Evolutionary conservation across 2,113 vertebrate genomes (phyloP).

Genomic region (Noctilio leporinus): DNA sequence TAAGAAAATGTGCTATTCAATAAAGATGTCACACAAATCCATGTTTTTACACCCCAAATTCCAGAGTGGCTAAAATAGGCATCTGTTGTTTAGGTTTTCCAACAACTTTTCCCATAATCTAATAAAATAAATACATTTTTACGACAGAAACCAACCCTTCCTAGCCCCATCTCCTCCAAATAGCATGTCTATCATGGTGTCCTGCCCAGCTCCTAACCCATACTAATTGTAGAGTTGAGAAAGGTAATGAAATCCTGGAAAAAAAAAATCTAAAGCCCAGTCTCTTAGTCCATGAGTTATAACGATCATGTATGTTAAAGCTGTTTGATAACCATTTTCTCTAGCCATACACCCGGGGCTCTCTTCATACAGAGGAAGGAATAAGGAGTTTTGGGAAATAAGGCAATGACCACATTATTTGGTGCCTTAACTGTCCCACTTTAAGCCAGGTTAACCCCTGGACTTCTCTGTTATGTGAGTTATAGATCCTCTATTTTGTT

Average conservation of each 20-base stretch:
- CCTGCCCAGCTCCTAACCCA: too few species aligned
- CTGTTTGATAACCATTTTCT: neutral
- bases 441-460: neutral
- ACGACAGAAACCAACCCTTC: neutral
- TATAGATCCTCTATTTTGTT: neutral
- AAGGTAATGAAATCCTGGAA: neutral
- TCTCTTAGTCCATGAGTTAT: accelerated
- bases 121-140: neutral
- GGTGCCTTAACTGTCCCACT: neutral
- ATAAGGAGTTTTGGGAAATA: neutral
- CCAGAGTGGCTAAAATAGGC: neutral
- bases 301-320: neutral
- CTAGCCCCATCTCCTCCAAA: neutral
- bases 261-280: neutral
- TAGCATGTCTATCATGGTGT: neutral
- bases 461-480: neutral
- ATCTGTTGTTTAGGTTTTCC: neutral
- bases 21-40: neutral
- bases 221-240: neutral
- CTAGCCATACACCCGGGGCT: neutral
- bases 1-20: neutral
- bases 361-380: neutral
- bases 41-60: neutral
- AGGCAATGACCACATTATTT: neutral
- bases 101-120: neutral